These are phyloP conservation scores for Romanogobio albipinnatus DNA, from an alignment of 2,113 vertebrate species.

Conservation along the genomic window DNA sequence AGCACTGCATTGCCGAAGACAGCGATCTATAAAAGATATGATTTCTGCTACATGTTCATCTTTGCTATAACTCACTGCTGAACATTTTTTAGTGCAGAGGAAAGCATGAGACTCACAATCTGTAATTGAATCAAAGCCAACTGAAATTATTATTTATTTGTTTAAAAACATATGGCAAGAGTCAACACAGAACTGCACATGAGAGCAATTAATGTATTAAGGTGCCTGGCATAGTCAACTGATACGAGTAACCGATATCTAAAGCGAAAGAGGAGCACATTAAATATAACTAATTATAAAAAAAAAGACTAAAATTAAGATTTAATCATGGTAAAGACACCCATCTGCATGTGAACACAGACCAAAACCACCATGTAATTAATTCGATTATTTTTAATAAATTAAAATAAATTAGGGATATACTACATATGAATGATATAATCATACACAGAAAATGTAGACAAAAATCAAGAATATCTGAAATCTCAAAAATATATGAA, in stretches of 20 bases:
- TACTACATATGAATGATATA: neutral
- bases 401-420: neutral
- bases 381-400: neutral
- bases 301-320: neutral
- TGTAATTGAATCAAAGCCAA: neutral
- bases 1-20: neutral
- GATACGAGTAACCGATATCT: neutral
- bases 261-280: neutral
- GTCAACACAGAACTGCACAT: neutral
- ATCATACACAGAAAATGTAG: neutral
- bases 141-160: neutral
- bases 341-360: neutral
- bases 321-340: neutral
- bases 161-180: neutral
- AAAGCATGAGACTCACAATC: neutral
- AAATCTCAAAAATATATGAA: neutral
- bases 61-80: neutral
- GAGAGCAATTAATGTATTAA: neutral
- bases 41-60: constrained; percentile 14
- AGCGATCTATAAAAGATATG: constrained; percentile 6
- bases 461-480: neutral
- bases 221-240: neutral
- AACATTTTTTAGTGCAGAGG: neutral
- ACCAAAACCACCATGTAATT: neutral
- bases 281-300: neutral